phyloP scores from a whole-genome alignment of 1,140 invertebrate genomes.

The Eueides isabella region DNA sequence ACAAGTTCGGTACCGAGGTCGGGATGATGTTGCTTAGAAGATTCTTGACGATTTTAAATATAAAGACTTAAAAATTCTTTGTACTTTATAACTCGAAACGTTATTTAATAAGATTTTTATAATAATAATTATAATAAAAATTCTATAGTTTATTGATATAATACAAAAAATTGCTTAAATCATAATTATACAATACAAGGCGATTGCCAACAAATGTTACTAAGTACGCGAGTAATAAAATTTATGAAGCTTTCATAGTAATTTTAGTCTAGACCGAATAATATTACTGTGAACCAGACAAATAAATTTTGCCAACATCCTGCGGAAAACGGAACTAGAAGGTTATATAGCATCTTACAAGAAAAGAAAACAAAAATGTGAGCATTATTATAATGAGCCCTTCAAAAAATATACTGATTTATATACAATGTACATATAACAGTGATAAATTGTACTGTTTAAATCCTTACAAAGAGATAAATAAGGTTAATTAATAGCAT shows the following conservation, averaged over 20 bases:
- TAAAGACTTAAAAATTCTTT: neutral
- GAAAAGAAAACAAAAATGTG: neutral
- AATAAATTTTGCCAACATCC: constrained; percentile 22
- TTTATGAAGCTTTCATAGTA: constrained; percentile 4
- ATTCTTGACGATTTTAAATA: neutral
- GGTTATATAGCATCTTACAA: neutral
- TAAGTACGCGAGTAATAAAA: neutral
- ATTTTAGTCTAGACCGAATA: constrained; percentile 22
- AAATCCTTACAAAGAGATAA: too few relatives aligned
- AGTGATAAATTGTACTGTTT: too few relatives aligned
- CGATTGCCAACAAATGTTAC: neutral
- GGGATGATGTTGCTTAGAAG: constrained; percentile 25
- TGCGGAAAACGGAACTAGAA: constrained; percentile 4
- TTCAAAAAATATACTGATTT: neutral
- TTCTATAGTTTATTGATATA: too few relatives aligned
- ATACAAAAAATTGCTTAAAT: too few relatives aligned
- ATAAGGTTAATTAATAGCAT: too few relatives aligned
- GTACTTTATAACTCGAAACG: neutral
- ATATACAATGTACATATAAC: too few relatives aligned
- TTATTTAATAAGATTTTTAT: too few relatives aligned
- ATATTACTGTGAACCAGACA: constrained; percentile 15
- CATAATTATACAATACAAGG: too few relatives aligned
- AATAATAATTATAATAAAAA: too few relatives aligned
- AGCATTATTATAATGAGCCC: neutral
- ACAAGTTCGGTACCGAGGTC: constrained; percentile 14